These are phyloP conservation scores for Numenius arquata DNA, from an alignment of 2,113 vertebrate genomes.

Conservation along the genomic window DNA sequence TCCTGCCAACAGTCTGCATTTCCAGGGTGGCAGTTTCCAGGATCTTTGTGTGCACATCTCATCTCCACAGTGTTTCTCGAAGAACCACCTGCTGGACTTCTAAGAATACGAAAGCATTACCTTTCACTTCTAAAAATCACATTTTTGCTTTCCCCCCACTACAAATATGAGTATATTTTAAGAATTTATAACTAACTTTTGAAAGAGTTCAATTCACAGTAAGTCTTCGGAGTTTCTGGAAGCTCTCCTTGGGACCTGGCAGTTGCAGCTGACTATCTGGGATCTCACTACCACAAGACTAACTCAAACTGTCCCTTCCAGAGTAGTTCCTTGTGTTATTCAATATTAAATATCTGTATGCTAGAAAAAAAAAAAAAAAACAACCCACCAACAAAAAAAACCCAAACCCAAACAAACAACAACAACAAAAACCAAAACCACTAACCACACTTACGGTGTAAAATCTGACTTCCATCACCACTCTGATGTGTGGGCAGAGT, in stretches of 20 bases:
- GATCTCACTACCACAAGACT: background rate
- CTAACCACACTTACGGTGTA: conserved; percentile 1
- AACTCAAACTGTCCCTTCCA: background rate
- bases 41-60: background rate
- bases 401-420: too few species aligned
- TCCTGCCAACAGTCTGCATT: background rate
- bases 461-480: conserved; percentile 10
- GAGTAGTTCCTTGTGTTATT: background rate
- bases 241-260: background rate
- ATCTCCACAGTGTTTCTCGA: background rate
- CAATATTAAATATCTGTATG: background rate
- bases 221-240: background rate
- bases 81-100: conserved; percentile 3
- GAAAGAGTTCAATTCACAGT: background rate
- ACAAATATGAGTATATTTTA: background rate
- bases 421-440: background rate
- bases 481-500: conserved; percentile 32
- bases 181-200: background rate
- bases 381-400: too few species aligned
- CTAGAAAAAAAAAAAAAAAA: background rate
- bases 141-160: background rate
- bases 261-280: background rate
- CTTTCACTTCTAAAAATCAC: background rate
- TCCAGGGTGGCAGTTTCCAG: background rate
- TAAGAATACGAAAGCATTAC: background rate